Percentiles rank a stretch among this genome's conserved stretches.
Evolutionary conservation across 2,888 invertebrate genomes (phyloP).

Genomic region (Scelioninae gen. 1): DNA sequence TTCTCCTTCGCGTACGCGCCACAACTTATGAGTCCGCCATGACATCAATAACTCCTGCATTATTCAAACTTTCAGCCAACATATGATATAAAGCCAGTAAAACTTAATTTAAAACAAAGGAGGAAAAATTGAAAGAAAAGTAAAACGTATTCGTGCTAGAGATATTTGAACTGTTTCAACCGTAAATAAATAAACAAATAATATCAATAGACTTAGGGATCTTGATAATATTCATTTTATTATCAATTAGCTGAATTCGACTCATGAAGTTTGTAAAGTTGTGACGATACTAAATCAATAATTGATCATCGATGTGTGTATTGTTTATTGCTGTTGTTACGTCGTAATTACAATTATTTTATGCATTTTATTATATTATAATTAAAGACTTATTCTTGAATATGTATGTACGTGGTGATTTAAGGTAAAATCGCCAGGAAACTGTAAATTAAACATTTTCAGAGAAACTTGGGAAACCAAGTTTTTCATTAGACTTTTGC

Average conservation of each 20-base stretch:
- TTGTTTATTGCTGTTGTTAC: constrained; percentile 61
- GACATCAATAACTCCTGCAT: no score
- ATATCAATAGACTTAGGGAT: constrained; percentile 53
- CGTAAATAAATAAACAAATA: constrained; percentile 30
- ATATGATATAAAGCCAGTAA: not conserved
- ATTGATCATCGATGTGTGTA: constrained; percentile 50
- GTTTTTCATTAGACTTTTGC: no score
- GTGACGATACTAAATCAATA: constrained; percentile 40
- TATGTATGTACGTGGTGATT: not conserved
- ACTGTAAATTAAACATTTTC: not conserved
- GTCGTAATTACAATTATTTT: constrained; percentile 31
- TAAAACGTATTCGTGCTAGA: constrained; percentile 34
- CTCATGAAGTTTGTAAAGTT: constrained; percentile 56
- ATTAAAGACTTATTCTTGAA: not conserved
- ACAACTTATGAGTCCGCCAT: no score
- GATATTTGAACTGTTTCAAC: constrained; percentile 56
- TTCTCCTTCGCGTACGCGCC: no score
- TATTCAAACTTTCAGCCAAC: no score
- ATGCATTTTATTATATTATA: constrained; percentile 41
- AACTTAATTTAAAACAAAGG: not conserved
- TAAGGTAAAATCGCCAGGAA: constrained; percentile 14
- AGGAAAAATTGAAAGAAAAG: constrained; percentile 7
- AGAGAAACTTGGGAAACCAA: not conserved
- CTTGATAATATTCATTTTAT: constrained; percentile 54
- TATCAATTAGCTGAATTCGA: constrained; percentile 58